Base-by-base conservation (phyloP, 2,888 invertebrate species). In the Crematogaster levior region DNA sequence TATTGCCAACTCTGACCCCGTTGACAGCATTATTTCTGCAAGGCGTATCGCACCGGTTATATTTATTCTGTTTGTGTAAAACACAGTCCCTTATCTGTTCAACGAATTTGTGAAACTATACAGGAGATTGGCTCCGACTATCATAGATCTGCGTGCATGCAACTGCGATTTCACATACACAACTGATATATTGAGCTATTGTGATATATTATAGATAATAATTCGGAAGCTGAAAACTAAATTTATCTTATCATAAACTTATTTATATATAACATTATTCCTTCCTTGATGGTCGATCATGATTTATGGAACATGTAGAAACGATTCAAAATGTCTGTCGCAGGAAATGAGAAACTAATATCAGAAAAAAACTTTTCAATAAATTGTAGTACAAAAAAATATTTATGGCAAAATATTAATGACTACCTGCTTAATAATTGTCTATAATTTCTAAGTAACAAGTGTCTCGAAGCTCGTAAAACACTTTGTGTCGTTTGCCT, bases 51-150 rank as follows among this genome's bases (percentile, higher is more conserved):
- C 66, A 63, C 53, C 10, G 30, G 10, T 72, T 79, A 83, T 74
- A 79, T 81, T 73, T 83, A 66, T 60, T 58, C 83, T 81, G 81
- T 83, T 81, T 83, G 34, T 61, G 61, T 60, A 40, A 74, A 48
- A 61, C 37, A 2, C 30, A 30, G 24, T 1, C 3, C 21, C 34
- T 65, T 72, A 73, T 73, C 73, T 30, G 43, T 4, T 73, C 9
- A 12, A 10, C 15, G n/a, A 58, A 72, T 72, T 56, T 30, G 74
- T 10, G 21, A 65, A 74, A 21, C 75, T 51, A 27, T 30, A 34
- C 46, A 53, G 6, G 4, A 24, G 27, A 40, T 40, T 9, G 9
- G 63, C 37, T 75, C 24, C 51, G 48, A 40, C 1, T 37, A 3
- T 70, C 18, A 6, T 24, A 34, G 53, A 56, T 2, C 18, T 37